Base-by-base conservation (phyloP, 2,113 vertebrate species). In the Istiophorus platypterus region DNA sequence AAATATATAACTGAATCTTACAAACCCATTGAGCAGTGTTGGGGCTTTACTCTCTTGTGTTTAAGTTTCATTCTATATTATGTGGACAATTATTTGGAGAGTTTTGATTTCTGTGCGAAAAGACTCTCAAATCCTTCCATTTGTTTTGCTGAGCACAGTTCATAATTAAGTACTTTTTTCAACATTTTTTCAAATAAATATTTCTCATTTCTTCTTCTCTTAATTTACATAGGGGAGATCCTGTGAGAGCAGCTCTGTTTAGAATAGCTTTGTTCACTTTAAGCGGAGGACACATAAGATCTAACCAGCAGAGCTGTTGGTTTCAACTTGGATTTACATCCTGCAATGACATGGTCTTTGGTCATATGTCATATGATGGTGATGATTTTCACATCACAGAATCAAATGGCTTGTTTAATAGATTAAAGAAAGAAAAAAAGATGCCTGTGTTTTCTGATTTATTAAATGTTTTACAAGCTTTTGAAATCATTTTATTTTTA, bases 161-260 rank as follows among this genome's bases (percentile, higher is more conserved):
- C 68, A 70, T 37, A 63, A 81, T 85, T 68, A 78, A 90, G 71
- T 27, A 81, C 52, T 80, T 66, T 34, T 70, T 70, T 90, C 59
- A 88, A 86, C 62, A 78, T 51, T 64, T 58, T 26, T 65, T 39
- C 68, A 66, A 81, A 72, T 79, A 86, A 76, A 76, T 84, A 66
- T 86, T 84, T 84, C 61, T 69, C 41, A 82, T 76, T 76, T 84
- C 49, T 78, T 71, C 18, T 72, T 75, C 69, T 68, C 27, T 64
- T 24, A 76, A 49, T 74, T 78, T 69, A 74, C 41, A 52, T 13
- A 58, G 37, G 26, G 26, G 17, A 63, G 34, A 39, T 78, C 81
- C 70, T 57, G n/a, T 17, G 68, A 66, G 64, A 76, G 52, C 37
- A 11, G 41, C 15, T 45, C 12, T 49, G 12, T 72, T 57, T 52